Percentiles rank a stretch among this genome's conserved stretches.
These are phyloP conservation scores for Poecilia gillii DNA, from an alignment of 2,797 vertebrate species.

Conservation along the genomic window DNA sequence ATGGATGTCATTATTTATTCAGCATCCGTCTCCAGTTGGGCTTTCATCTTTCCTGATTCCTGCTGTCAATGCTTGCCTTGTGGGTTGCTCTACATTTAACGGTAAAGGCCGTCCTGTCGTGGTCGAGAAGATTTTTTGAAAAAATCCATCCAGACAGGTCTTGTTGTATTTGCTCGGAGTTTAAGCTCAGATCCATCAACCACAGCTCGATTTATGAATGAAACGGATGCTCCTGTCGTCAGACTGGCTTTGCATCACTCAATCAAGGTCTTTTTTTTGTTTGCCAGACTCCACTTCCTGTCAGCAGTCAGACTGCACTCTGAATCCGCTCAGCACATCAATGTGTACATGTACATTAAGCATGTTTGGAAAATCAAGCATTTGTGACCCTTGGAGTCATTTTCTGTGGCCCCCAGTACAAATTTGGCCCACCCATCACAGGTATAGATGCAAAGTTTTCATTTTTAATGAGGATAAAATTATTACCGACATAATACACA, in stretches of 20 bases:
- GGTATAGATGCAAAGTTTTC: no score
- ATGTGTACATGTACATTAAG: constrained; percentile 14
- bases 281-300: constrained; percentile 30
- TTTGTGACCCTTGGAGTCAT: no score
- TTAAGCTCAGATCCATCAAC: constrained; percentile 4
- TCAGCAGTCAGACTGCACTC: constrained; percentile 48
- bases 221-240: constrained; percentile 22
- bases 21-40: constrained; percentile 60
- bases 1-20: constrained; percentile 80
- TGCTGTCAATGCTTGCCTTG: constrained; percentile 47
- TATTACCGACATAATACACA: no score
- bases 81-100: constrained; percentile 57
- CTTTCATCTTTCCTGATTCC: constrained; percentile 70
- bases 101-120: constrained; percentile 34
- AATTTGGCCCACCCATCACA: no score
- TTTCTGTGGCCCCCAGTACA: no score
- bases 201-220: constrained; percentile 16
- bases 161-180: constrained; percentile 6
- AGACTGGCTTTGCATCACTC: constrained; percentile 24
- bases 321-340: constrained; percentile 49
- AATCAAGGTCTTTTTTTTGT: constrained; percentile 21
- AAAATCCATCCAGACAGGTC: constrained; percentile 13
- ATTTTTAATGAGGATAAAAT: no score
- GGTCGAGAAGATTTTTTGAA: constrained; percentile 17
- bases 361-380: background rate